Conservation (phyloP, 2,797 vertebrate genomes). For the Myotis daubentonii region DNA sequence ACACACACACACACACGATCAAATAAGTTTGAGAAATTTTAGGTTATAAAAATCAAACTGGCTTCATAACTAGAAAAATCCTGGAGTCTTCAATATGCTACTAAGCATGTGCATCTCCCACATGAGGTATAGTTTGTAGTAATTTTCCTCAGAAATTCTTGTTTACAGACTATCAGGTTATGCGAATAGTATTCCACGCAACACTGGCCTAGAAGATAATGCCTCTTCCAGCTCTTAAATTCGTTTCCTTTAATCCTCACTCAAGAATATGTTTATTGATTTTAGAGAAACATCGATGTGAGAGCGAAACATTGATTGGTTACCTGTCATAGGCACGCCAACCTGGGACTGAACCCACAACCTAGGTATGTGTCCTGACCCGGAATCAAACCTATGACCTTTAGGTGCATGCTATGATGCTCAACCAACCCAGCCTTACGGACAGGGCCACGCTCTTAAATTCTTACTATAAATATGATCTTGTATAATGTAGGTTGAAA, state of each 20-base stretch:
- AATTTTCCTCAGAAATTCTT: not conserved
- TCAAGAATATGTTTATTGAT: too few relatives aligned
- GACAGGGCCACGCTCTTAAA: not conserved
- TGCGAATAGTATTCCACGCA: not conserved
- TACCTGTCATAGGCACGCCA: too few relatives aligned
- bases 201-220: not conserved
- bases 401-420: too few relatives aligned
- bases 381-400: too few relatives aligned
- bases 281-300: too few relatives aligned
- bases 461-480: not conserved
- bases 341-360: too few relatives aligned
- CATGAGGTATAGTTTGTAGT: not conserved
- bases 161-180: not conserved
- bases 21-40: not conserved
- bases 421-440: too few relatives aligned
- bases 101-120: not conserved
- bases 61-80: not conserved
- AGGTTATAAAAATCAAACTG: not conserved
- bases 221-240: not conserved
- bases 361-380: too few relatives aligned
- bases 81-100: not conserved
- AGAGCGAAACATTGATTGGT: too few relatives aligned
- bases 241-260: not conserved
- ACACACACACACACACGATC: not conserved
- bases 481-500: not conserved